Evolutionary conservation across 2,888 invertebrate species (phyloP).

Genomic region (Eulithis prunata): DNA sequence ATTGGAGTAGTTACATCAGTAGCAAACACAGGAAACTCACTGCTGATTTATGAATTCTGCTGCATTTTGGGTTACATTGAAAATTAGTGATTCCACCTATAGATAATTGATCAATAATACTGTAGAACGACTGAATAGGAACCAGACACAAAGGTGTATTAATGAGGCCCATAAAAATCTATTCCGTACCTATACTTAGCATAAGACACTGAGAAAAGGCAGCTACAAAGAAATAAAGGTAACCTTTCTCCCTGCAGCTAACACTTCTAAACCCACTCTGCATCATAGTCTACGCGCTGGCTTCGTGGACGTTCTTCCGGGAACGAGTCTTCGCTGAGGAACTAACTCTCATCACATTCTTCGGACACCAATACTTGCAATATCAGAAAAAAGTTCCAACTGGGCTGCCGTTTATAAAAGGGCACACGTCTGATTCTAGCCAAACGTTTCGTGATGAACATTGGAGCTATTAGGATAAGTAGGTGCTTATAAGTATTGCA

Average conservation of each 20-base stretch:
- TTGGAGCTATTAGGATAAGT: constrained; percentile 7
- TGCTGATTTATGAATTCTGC: too few species aligned
- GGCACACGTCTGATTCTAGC: constrained; percentile 50
- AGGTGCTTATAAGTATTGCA: too few species aligned
- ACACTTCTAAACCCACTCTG: constrained; percentile 96
- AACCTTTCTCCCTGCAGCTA: constrained; percentile 78
- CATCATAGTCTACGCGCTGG: constrained; percentile 89
- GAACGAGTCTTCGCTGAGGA: constrained; percentile 95
- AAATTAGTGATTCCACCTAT: too few species aligned
- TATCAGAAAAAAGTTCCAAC: constrained; percentile 92
- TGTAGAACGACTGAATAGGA: too few species aligned
- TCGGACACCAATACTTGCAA: constrained; percentile 92
- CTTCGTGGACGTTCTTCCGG: constrained; percentile 96
- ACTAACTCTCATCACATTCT: constrained; percentile 94
- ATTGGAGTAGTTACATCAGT: not conserved
- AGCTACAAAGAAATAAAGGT: not conserved
- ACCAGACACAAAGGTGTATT: too few species aligned
- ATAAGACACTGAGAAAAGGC: not conserved
- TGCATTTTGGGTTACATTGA: too few species aligned
- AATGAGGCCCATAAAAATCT: too few species aligned
- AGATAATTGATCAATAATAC: too few species aligned
- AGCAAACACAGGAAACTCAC: too few species aligned
- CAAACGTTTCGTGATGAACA: constrained; percentile 7
- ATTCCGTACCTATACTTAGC: too few species aligned
- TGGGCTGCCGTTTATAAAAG: constrained; percentile 50